Percentiles rank a stretch among this genome's conserved stretches.
These are phyloP conservation scores for Blastobasis adustella DNA, from an alignment of 2,888 invertebrate species.

Conservation along the genomic window DNA sequence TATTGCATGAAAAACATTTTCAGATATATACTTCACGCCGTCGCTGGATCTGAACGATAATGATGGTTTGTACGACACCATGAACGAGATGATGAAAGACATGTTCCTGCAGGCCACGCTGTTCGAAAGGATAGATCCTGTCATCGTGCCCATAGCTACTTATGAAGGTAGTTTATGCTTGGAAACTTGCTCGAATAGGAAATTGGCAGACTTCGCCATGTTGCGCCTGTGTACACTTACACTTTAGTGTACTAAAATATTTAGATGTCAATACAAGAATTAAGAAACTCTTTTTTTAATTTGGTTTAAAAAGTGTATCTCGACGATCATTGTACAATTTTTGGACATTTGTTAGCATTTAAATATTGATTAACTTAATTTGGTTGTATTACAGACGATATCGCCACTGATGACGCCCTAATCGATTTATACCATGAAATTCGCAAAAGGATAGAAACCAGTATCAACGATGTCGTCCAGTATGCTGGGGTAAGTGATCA, in stretches of 20 bases:
- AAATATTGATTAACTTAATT: no score
- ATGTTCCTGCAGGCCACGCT: constrained; percentile 84
- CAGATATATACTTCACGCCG: constrained; percentile 81
- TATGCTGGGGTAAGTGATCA: constrained; percentile 38
- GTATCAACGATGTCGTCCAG: constrained; percentile 2
- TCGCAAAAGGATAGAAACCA: constrained; percentile 51
- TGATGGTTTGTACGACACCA: constrained; percentile 79
- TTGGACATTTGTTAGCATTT: no score
- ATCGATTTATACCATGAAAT: constrained; percentile 76
- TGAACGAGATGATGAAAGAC: constrained; percentile 83
- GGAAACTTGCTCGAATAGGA: not conserved
- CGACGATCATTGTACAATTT: no score
- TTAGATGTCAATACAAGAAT: no score
- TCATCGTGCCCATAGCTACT: constrained; percentile 44
- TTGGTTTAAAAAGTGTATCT: no score
- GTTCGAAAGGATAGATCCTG: constrained; percentile 79
- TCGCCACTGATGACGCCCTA: constrained; percentile 73
- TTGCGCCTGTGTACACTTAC: not conserved
- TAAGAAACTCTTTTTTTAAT: no score
- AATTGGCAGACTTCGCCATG: not conserved
- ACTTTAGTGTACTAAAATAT: no score
- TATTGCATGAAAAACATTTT: not conserved
- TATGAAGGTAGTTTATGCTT: constrained; percentile 46
- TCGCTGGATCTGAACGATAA: constrained; percentile 79
- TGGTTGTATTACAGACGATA: constrained; percentile 59